Evolutionary conservation across 2,888 invertebrate genomes (phyloP).

Genomic region (Leptopilina myrica): DNA sequence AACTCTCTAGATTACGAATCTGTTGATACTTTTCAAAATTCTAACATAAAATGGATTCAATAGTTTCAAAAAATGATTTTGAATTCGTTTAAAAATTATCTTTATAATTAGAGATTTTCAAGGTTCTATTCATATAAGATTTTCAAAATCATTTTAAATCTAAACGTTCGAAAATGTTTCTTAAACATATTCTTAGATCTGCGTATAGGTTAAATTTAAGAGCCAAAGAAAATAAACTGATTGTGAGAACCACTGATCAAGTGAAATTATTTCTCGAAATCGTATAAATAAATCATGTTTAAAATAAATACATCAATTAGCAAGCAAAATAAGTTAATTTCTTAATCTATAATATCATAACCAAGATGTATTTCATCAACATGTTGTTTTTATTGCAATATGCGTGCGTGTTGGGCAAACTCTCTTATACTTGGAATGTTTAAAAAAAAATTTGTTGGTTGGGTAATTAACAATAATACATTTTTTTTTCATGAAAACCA

Average conservation of each 20-base stretch:
- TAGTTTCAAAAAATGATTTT: too few species aligned
- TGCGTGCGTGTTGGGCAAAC: not conserved
- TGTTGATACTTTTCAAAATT: too few species aligned
- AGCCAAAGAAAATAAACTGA: not conserved
- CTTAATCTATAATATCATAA: slow-evolving; percentile 1
- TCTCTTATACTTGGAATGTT: slow-evolving; percentile 17
- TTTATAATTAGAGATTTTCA: too few species aligned
- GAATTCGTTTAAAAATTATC: too few species aligned
- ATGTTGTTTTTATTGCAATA: slow-evolving; percentile 5
- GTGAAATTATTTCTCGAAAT: not conserved
- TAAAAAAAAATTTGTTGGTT: slow-evolving; percentile 9
- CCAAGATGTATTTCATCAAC: not conserved
- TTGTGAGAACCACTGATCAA: slow-evolving; percentile 21
- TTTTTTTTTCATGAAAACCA: slow-evolving; percentile 28
- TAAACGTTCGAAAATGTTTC: too few species aligned
- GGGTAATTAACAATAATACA: slow-evolving; percentile 25
- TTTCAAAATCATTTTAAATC: too few species aligned
- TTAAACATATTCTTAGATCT: too few species aligned
- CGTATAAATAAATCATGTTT: not conserved
- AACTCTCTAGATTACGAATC: too few species aligned
- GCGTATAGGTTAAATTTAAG: too few species aligned
- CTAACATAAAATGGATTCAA: too few species aligned
- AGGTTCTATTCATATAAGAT: too few species aligned
- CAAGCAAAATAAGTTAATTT: slow-evolving; percentile 3
- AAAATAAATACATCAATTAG: not conserved